These are phyloP conservation scores for Drosophila persimilis DNA, from an alignment of 1,140 invertebrate species.

Conservation along the genomic window DNA sequence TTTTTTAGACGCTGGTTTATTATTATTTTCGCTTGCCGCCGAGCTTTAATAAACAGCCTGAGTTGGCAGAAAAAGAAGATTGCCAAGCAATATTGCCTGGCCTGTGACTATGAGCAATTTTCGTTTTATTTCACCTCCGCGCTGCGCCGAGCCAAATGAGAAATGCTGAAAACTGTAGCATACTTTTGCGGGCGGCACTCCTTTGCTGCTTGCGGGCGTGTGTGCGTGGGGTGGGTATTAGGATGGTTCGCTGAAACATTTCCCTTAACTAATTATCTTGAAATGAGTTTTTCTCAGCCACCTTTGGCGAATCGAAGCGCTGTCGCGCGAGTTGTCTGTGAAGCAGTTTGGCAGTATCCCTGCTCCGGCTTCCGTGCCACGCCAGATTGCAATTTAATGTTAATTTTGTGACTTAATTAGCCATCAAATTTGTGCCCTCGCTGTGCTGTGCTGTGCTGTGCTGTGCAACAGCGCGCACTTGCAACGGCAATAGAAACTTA, in stretches of 20 bases:
- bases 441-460: no score
- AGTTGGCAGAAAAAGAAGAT: slow-evolving; percentile 58
- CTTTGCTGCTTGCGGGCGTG: neutral
- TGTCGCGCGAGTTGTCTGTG: slow-evolving; percentile 32
- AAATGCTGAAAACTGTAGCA: slow-evolving; percentile 49
- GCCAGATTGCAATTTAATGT: slow-evolving; percentile 73
- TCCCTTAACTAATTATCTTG: slow-evolving; percentile 64
- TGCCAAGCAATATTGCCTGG: slow-evolving; percentile 52
- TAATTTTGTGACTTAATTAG: slow-evolving; percentile 78
- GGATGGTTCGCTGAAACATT: slow-evolving; percentile 9
- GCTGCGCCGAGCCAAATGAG: slow-evolving; percentile 32
- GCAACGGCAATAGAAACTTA: slow-evolving; percentile 45
- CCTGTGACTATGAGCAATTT: slow-evolving; percentile 48
- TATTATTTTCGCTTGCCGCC: slow-evolving; percentile 52
- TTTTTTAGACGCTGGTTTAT: slow-evolving; percentile 21
- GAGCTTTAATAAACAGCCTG: slow-evolving; percentile 69
- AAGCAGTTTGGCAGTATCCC: slow-evolving; percentile 24
- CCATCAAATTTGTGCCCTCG: slow-evolving; percentile 59
- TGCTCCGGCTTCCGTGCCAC: slow-evolving; percentile 58
- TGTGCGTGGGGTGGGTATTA: slow-evolving; percentile 11
- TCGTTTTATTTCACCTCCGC: slow-evolving; percentile 33
- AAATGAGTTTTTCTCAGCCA: slow-evolving; percentile 52
- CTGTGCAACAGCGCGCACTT: neutral
- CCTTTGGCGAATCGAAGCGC: slow-evolving; percentile 30
- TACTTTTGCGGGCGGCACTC: slow-evolving; percentile 26